phyloP scores from a whole-genome alignment of 2,113 vertebrate genomes.

The Aldabrachelys gigantea region DNA sequence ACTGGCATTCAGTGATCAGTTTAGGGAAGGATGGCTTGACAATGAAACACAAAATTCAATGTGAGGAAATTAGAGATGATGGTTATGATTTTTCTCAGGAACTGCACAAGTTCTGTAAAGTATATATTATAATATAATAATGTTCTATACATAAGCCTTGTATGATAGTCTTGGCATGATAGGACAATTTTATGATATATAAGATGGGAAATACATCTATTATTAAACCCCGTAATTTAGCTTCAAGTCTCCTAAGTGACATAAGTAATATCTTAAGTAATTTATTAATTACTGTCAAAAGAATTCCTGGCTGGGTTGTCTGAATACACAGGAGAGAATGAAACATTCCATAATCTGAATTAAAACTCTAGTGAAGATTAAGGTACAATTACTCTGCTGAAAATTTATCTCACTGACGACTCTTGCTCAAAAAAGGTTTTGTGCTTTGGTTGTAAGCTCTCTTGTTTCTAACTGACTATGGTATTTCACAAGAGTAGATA shows the following conservation, averaged over 20 bases:
- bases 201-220: neutral
- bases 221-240: constrained; percentile 44
- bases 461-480: neutral
- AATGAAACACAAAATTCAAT: constrained; percentile 23
- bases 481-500: constrained; percentile 8
- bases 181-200: constrained; percentile 14
- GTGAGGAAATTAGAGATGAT: constrained; percentile 2
- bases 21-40: neutral
- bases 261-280: constrained; percentile 57
- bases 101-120: neutral
- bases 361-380: neutral
- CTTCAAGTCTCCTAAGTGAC: constrained; percentile 24
- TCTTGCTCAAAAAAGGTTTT: neutral
- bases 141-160: neutral
- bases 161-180: neutral
- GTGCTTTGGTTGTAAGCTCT: neutral
- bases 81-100: constrained; percentile 15
- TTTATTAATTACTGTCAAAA: constrained; percentile 46
- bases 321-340: neutral
- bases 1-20: neutral
- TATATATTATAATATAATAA: neutral
- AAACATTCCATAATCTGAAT: constrained; percentile 20
- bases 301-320: constrained; percentile 36
- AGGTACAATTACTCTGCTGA: neutral
- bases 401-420: neutral